Conservation (phyloP, 2,888 invertebrate species). For the Andrena bicolor region DNA sequence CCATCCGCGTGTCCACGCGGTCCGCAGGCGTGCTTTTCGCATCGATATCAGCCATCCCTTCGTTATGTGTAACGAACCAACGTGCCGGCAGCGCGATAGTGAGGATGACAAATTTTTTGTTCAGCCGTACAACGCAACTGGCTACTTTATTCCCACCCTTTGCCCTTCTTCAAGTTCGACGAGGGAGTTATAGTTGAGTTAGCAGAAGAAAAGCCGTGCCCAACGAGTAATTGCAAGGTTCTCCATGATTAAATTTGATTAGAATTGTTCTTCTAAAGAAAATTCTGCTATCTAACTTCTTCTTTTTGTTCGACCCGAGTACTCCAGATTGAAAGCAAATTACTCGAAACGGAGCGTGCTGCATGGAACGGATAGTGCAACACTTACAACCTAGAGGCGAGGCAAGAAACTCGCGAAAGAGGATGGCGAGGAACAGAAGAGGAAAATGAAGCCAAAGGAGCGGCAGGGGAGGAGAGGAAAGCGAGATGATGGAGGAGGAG, state of each 20-base stretch:
- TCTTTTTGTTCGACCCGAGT: no score
- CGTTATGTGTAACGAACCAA: constrained; percentile 68
- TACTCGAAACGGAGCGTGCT: not conserved
- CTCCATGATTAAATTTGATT: no score
- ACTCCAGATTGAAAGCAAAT: no score
- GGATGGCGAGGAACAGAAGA: constrained; percentile 14
- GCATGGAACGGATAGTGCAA: not conserved
- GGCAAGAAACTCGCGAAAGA: constrained; percentile 2
- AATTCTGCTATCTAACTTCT: no score
- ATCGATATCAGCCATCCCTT: constrained; percentile 72
- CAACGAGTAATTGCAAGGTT: no score
- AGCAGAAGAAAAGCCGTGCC: no score
- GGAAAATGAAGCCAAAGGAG: constrained; percentile 25
- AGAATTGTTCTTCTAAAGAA: no score
- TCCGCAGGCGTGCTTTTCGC: constrained; percentile 68
- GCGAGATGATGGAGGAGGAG: constrained; percentile 60
- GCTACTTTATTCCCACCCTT: not conserved
- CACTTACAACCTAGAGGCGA: not conserved
- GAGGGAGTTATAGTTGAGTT: not conserved
- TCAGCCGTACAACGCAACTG: not conserved
- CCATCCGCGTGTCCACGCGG: constrained; percentile 64
- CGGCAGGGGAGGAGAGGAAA: constrained; percentile 21
- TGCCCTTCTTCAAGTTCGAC: not conserved
- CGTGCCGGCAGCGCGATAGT: constrained; percentile 30
- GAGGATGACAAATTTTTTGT: constrained; percentile 56